Percentiles rank a stretch among this genome's conserved stretches.
phyloP scores from a whole-genome alignment of 2,888 invertebrate genomes.

The Catocala sponsa region DNA sequence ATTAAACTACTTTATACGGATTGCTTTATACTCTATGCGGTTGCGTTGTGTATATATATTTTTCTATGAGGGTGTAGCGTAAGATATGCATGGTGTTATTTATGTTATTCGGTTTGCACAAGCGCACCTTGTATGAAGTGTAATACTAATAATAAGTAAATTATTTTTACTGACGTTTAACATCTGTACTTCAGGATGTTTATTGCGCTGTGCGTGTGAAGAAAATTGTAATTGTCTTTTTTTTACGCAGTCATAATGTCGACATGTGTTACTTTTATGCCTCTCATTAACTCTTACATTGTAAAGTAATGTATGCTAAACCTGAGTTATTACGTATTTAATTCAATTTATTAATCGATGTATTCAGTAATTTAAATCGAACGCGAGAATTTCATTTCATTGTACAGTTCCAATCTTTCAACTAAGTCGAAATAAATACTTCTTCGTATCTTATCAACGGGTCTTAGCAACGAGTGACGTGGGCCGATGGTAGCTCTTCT shows the following conservation, averaged over 20 bases:
- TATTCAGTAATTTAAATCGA: slow-evolving; percentile 2
- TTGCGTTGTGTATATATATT: slow-evolving; percentile 2
- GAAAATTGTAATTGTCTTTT: slow-evolving; percentile 9
- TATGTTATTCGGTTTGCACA: slow-evolving; percentile 27
- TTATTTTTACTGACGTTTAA: slow-evolving; percentile 19
- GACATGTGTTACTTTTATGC: slow-evolving; percentile 10
- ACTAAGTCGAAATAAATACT: slow-evolving; percentile 56
- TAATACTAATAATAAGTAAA: slow-evolving; percentile 7
- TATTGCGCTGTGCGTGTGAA: slow-evolving; percentile 17
- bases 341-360: background rate
- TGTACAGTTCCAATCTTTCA: slow-evolving; percentile 46
- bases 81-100: slow-evolving; percentile 20
- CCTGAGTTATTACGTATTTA: too few relatives aligned
- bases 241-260: background rate
- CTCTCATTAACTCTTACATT: background rate
- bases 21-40: too few relatives aligned
- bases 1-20: too few relatives aligned
- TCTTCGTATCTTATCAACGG: slow-evolving; percentile 67
- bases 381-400: slow-evolving; percentile 8
- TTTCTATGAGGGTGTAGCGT: slow-evolving; percentile 6
- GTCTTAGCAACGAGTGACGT: slow-evolving; percentile 67
- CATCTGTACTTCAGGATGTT: slow-evolving; percentile 11
- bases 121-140: slow-evolving; percentile 25
- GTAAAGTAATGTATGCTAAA: too few relatives aligned
- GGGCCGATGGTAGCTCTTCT: slow-evolving; percentile 55